phyloP scores from a whole-genome alignment of 1,140 invertebrate genomes.

The Dryas iulia region DNA sequence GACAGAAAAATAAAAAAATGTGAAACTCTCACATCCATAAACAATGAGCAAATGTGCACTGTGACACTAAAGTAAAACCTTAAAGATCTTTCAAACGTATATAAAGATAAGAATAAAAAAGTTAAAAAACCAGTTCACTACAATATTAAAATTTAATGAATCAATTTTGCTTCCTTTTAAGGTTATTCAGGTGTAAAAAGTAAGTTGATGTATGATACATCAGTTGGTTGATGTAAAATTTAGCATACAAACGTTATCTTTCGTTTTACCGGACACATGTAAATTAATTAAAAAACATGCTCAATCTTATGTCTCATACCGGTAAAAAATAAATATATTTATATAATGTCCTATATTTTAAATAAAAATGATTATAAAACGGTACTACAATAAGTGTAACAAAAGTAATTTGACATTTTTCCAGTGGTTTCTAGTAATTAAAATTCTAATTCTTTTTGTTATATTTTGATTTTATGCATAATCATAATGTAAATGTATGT shows the following conservation, averaged over 20 bases:
- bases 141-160: constrained; percentile 18
- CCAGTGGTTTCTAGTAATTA: no score
- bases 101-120: not conserved
- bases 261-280: constrained; percentile 30
- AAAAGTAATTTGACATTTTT: no score
- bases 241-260: constrained; percentile 43
- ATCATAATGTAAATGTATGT: no score
- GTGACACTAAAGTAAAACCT: not conserved
- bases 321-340: not conserved
- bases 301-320: constrained; percentile 6
- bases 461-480: no score
- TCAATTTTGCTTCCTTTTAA: constrained; percentile 40
- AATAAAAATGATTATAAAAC: not conserved
- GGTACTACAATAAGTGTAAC: no score
- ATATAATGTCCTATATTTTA: not conserved
- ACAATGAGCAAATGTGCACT: not conserved
- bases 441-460: no score
- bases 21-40: not conserved
- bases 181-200: constrained; percentile 43
- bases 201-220: constrained; percentile 43
- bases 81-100: not conserved
- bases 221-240: constrained; percentile 46
- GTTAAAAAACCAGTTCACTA: not conserved
- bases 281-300: constrained; percentile 37
- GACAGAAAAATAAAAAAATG: not conserved